Evolutionary conservation across 1,140 invertebrate species (phyloP).

Genomic region (Paraescarpia echinospica): DNA sequence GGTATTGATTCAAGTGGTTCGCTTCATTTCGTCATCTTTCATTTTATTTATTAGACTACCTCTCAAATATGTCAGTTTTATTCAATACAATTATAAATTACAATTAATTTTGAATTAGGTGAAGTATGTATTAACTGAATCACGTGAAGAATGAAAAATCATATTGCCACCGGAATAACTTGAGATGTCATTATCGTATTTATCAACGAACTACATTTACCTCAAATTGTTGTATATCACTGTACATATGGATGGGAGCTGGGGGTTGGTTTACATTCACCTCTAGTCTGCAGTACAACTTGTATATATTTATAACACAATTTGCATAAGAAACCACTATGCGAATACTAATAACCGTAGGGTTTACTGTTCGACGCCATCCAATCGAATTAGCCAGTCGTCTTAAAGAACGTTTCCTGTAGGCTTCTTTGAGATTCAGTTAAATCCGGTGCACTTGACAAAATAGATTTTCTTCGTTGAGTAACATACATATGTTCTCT

Average conservation of each 20-base stretch:
- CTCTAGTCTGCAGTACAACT: too few species aligned
- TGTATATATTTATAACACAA: background rate
- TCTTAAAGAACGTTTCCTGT: background rate
- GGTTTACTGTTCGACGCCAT: background rate
- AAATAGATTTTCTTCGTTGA: background rate
- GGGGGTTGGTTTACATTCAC: too few species aligned
- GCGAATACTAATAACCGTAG: background rate
- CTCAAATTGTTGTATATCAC: background rate
- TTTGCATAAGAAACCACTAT: background rate
- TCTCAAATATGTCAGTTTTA: background rate
- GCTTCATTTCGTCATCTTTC: background rate
- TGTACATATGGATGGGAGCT: too few species aligned
- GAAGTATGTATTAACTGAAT: too few species aligned
- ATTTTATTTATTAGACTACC: background rate
- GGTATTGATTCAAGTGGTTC: background rate
- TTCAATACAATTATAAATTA: background rate
- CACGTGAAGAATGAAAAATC: background rate
- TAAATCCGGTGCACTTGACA: background rate
- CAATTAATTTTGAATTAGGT: background rate
- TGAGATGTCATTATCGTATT: background rate
- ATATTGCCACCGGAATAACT: background rate
- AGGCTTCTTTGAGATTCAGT: background rate
- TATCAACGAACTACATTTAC: background rate
- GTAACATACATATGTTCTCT: background rate
- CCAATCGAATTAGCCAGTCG: background rate